phyloP scores from a whole-genome alignment of 35 echinoderm and acorn worm species.

The Strongylocentrotus purpuratus region DNA sequence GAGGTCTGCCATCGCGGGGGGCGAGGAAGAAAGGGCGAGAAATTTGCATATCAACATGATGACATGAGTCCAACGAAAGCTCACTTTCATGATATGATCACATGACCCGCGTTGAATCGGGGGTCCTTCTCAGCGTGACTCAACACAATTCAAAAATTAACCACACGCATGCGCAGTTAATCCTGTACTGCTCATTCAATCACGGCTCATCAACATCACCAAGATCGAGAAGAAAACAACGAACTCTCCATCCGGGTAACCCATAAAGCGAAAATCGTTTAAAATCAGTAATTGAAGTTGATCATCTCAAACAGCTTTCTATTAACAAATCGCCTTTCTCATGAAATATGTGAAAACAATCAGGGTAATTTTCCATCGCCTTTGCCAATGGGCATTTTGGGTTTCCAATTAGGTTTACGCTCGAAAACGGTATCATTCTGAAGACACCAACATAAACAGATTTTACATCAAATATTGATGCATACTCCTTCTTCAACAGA shows the following conservation, averaged over 20 bases:
- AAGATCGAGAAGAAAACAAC: background rate
- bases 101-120: constrained; percentile 43
- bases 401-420: background rate
- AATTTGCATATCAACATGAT: constrained; percentile 56
- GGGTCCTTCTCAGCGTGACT: background rate
- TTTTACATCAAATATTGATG: background rate
- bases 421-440: background rate
- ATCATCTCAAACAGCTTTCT: background rate
- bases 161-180: background rate
- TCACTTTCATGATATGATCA: constrained; percentile 61
- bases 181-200: background rate
- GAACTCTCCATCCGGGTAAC: background rate
- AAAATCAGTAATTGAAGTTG: background rate
- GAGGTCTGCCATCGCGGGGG: constrained; percentile 1
- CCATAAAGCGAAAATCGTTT: background rate
- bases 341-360: background rate
- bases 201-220: background rate
- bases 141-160: background rate
- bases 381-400: background rate
- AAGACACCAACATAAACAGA: background rate
- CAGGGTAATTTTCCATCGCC: background rate
- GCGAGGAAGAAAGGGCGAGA: background rate
- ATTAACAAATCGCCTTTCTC: background rate
- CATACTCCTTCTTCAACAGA: background rate
- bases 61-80: constrained; percentile 46